Percentiles rank a stretch among this genome's conserved stretches.
These are phyloP conservation scores for Lasioglossum malachurum DNA, from an alignment of 2,888 invertebrate genomes.

Conservation along the genomic window DNA sequence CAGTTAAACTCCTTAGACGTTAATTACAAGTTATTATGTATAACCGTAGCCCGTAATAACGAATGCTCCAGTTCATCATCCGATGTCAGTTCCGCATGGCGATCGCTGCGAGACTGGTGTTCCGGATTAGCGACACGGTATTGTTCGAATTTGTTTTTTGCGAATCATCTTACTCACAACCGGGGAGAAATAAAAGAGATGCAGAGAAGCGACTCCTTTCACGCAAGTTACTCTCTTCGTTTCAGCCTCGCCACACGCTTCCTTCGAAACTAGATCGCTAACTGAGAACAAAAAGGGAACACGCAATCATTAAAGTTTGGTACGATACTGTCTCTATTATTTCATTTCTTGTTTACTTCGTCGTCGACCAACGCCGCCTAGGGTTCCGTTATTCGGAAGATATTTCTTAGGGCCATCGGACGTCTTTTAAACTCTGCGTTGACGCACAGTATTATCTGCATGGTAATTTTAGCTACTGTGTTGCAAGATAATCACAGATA, in stretches of 20 bases:
- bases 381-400: not conserved
- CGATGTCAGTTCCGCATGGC: slow-evolving; percentile 63
- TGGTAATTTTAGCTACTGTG: not conserved
- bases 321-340: slow-evolving; percentile 1
- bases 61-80: slow-evolving; percentile 65
- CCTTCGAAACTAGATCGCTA: not conserved
- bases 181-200: slow-evolving; percentile 49
- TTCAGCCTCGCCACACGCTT: not conserved
- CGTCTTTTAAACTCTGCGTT: not conserved
- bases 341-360: not conserved
- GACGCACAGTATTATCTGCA: not conserved
- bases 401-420: not conserved
- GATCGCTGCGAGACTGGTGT: slow-evolving; percentile 67
- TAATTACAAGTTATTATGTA: slow-evolving; percentile 75
- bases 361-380: not conserved
- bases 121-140: slow-evolving; percentile 59
- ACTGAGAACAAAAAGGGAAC: not conserved
- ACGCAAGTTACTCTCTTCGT: not conserved
- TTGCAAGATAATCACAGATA: not conserved
- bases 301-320: not conserved
- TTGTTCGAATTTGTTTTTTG: slow-evolving; percentile 59
- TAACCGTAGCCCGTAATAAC: slow-evolving; percentile 70
- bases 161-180: slow-evolving; percentile 52
- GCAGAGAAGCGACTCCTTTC: slow-evolving; percentile 32
- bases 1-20: slow-evolving; percentile 75